These are phyloP conservation scores for Coelinius sp. DNA, from an alignment of 2,888 invertebrate species.

Conservation along the genomic window DNA sequence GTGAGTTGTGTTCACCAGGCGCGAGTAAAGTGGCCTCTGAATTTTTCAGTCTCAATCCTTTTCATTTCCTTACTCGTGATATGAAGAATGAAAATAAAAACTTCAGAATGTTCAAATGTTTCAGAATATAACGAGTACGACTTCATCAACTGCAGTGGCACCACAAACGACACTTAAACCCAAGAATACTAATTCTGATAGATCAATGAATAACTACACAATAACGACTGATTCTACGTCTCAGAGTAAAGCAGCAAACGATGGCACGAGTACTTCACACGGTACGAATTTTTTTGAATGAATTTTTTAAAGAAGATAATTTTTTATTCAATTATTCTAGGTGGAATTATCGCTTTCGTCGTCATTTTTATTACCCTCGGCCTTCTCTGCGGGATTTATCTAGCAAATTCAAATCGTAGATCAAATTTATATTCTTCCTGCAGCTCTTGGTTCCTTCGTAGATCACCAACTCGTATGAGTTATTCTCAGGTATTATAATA, in stretches of 20 bases:
- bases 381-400: constrained; percentile 50
- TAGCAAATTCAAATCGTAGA: constrained; percentile 54
- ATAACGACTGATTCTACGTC: not conserved
- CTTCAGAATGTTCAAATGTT: not conserved
- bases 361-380: constrained; percentile 45
- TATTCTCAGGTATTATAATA: constrained; percentile 59
- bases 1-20: too few relatives aligned
- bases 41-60: too few relatives aligned
- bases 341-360: constrained; percentile 46
- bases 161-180: not conserved
- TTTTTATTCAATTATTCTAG: constrained; percentile 42
- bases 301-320: not conserved
- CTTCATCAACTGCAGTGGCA: constrained; percentile 51
- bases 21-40: too few relatives aligned
- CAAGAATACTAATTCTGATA: constrained; percentile 32
- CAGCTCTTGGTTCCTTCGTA: constrained; percentile 48
- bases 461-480: constrained; percentile 54
- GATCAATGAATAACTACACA: not conserved
- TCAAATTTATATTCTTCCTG: constrained; percentile 49
- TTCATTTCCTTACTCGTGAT: too few relatives aligned
- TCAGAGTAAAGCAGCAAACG: not conserved
- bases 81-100: not conserved
- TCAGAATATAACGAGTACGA: not conserved
- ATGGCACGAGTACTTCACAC: constrained; percentile 23
- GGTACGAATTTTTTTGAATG: not conserved